These are phyloP conservation scores for Proisotoma minuta DNA, from an alignment of 2,888 invertebrate genomes.

Conservation along the genomic window DNA sequence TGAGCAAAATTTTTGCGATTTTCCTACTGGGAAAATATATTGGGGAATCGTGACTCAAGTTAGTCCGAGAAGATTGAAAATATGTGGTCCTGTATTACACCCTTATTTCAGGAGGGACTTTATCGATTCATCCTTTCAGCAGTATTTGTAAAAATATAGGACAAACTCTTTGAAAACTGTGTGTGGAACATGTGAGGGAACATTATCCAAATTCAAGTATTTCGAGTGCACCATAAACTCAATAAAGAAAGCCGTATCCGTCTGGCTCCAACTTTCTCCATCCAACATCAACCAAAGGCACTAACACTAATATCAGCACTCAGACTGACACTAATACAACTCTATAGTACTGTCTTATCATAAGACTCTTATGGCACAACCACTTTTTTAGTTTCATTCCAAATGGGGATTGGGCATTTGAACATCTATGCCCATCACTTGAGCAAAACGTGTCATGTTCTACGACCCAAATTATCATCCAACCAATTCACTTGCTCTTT, in stretches of 20 bases:
- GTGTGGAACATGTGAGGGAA: too few species aligned
- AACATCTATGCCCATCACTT: too few species aligned
- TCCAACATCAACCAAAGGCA: not conserved
- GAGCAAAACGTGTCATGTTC: too few species aligned
- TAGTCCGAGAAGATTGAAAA: slow-evolving; percentile 41
- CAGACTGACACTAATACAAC: slow-evolving; percentile 3
- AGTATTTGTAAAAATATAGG: not conserved
- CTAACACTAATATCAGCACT: slow-evolving; percentile 1
- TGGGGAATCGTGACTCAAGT: slow-evolving; percentile 35
- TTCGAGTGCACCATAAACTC: not conserved
- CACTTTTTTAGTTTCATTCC: too few species aligned
- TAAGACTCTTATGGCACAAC: too few species aligned
- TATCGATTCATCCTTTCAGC: not conserved
- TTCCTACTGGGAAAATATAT: slow-evolving; percentile 31
- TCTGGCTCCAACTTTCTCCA: not conserved
- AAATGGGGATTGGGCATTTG: too few species aligned
- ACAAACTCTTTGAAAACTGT: too few species aligned
- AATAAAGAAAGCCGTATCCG: not conserved
- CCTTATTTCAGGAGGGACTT: too few species aligned
- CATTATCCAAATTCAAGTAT: too few species aligned
- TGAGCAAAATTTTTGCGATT: slow-evolving; percentile 41
- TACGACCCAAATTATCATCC: too few species aligned
- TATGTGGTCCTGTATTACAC: slow-evolving; percentile 20
- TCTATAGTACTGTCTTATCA: too few species aligned
- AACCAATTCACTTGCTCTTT: too few species aligned